Base-by-base conservation (phyloP, 2,797 vertebrate genomes). In the Lithobates pipiens region DNA sequence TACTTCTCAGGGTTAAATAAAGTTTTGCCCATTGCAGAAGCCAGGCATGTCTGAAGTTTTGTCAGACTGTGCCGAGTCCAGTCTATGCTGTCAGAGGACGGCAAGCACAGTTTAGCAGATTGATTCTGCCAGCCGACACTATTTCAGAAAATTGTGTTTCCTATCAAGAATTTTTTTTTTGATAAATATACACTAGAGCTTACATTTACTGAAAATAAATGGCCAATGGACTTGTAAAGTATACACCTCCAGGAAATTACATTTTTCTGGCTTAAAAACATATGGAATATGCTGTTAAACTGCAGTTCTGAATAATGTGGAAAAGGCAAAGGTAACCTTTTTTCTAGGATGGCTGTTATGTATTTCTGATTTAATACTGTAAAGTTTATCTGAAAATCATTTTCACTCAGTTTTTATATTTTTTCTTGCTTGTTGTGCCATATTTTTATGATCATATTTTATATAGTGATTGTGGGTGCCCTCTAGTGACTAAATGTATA, bases 181-280 rank as follows among this genome's bases (percentile, higher is more conserved):
- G 79, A 86, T 82, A 76, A 72, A 84, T 84, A 72, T 78, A 86
- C 36, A 73, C 74, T 82, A 63, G 80, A 81, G 75, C 74, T 63
- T 44, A 46, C 79, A 76, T 86, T 86, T 86, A 72, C 42, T 81
- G 50, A 69, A 77, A 86, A 82, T 85, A 74, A 74, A 86, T 77
- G 85, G 75, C 67, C 34, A 63, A 36, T 46, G 8, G 29, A 61
- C 63, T 77, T 71, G 50, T 39, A 70, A 71, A 86, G 46, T 76
- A 67, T 23, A 44, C 61, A 44, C 69, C 69, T 77, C 13, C 25
- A 63, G 23, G 39, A 72, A 63, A 84, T 65, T n/a, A 29, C 67
- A 78, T 65, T 72, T 18, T 65, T 1, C 61, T 65, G 61, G 23
- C 61, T 23, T 65, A 8, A 65, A 65, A 65, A 65, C 21, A n/a